Evolutionary conservation across 2,888 invertebrate genomes (phyloP), one percentile per base, ranked within the genome.

Genomic region (Ormia ochracea): DNA sequence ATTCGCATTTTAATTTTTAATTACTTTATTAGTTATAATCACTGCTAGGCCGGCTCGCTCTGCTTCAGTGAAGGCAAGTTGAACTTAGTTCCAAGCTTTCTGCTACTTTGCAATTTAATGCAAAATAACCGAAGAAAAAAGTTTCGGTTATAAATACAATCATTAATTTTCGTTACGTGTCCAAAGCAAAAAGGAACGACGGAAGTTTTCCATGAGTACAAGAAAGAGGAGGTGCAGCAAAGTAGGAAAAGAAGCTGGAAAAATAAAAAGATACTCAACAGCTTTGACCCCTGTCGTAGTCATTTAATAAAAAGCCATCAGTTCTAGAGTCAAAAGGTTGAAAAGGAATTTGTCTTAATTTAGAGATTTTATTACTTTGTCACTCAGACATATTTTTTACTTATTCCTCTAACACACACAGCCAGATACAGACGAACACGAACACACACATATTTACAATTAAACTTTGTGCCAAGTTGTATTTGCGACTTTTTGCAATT

Each of bases 291-390:
- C 59, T 54, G 38, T 74, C 69, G 74, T 59, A 65, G 58, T 52
- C 74, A 69, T 74, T 79, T 74, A 74, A 45, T 68, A 75, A 41
- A 45, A 54, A 66, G 79, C 52, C 75, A 66, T 66, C 66, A 59
- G 59, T 52, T 70, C 61, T 66, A 77, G 66, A 78, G 72, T 76
- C 76, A 81, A 81, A 78, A 81, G 78, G 81, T 81, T 76, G 75
- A 58, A 78, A 78, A 56, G 54, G 79, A 82, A 79, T 79, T 82
- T 77, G 69, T 82, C 79, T 82, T 82, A 69, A 76, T 79, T 79
- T 79, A 66, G 61, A 48, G 56, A 73, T 79, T 79, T 82, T 79
- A 79, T 82, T 82, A 79, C 69, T 74, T 77, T 79, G 43, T 52
- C 73, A 73, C 76, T 76, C 63, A 36, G 56, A 69, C 68, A 45